A percentile compares a stretch with the other conserved stretches of the same genome.
Evolutionary conservation across 2,888 invertebrate genomes (phyloP).

Genomic region (Barypeithes pellucidus): DNA sequence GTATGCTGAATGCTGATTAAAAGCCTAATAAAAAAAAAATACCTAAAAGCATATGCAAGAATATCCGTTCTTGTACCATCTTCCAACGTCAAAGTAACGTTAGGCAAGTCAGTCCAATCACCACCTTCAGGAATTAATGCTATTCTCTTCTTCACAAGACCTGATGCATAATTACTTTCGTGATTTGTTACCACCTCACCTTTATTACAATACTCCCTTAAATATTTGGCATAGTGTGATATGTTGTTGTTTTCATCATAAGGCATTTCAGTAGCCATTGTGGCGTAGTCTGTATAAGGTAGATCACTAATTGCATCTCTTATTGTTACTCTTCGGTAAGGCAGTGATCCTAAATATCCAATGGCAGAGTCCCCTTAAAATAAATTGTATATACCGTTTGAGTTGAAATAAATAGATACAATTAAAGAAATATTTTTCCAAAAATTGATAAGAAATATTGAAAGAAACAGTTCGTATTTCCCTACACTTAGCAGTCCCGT

Average conservation of each 20-base stretch:
- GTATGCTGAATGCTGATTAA: too few relatives aligned
- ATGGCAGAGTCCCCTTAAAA: constrained; percentile 61
- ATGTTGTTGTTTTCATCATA: constrained; percentile 79
- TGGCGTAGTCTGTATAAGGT: constrained; percentile 82
- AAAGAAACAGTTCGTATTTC: too few relatives aligned
- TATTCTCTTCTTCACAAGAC: constrained; percentile 71
- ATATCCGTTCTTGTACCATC: constrained; percentile 70
- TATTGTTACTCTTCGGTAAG: constrained; percentile 82
- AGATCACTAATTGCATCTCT: constrained; percentile 87
- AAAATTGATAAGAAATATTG: too few relatives aligned
- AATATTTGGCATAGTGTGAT: constrained; percentile 83
- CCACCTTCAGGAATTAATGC: constrained; percentile 72
- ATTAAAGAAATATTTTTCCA: too few relatives aligned
- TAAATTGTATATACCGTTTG: too few relatives aligned
- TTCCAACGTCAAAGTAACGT: constrained; percentile 69
- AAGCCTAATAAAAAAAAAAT: too few relatives aligned
- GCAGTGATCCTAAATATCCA: constrained; percentile 80
- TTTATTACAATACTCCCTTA: constrained; percentile 70
- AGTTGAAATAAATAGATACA: too few relatives aligned
- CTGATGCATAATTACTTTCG: constrained; percentile 72
- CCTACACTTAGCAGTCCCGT: too few relatives aligned
- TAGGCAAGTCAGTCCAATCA: constrained; percentile 75
- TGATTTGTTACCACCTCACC: constrained; percentile 68
- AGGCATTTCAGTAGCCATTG: constrained; percentile 78
- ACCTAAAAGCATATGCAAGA: constrained; percentile 70